Percentiles rank a stretch among this genome's conserved stretches.
Conservation (phyloP, 2,113 vertebrate genomes). For the Rhagologus leucostigma region DNA sequence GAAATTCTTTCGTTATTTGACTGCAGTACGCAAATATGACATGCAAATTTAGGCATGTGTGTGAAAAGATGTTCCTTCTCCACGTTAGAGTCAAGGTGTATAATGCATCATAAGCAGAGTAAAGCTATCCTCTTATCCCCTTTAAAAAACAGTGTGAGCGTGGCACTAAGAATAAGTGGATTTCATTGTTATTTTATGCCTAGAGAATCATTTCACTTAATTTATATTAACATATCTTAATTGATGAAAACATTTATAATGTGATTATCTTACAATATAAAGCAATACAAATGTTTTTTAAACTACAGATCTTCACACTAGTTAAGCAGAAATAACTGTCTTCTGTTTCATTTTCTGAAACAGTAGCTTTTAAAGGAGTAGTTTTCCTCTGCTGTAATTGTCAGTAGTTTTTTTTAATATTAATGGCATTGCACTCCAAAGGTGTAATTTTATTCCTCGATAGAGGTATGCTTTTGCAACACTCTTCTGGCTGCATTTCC, state of each 20-base stretch:
- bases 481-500: neutral
- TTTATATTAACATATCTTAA: neutral
- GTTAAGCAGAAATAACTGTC: neutral
- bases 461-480: neutral
- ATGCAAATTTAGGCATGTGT: neutral
- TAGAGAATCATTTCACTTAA: neutral
- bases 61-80: neutral
- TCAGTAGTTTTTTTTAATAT: neutral
- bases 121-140: neutral
- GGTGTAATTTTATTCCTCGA: neutral
- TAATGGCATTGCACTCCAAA: neutral
- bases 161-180: neutral
- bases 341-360: neutral
- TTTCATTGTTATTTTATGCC: neutral
- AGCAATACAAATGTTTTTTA: neutral
- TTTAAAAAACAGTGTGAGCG: neutral
- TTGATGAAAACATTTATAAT: neutral
- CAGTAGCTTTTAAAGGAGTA: neutral
- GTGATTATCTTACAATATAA: neutral
- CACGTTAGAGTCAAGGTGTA: neutral
- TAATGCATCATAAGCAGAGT: neutral
- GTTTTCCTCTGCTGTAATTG: neutral
- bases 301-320: neutral
- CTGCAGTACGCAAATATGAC: neutral
- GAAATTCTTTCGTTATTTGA: neutral